Base-by-base conservation (phyloP, 1,140 invertebrate species). In the Protaetia brevitarsis region DNA sequence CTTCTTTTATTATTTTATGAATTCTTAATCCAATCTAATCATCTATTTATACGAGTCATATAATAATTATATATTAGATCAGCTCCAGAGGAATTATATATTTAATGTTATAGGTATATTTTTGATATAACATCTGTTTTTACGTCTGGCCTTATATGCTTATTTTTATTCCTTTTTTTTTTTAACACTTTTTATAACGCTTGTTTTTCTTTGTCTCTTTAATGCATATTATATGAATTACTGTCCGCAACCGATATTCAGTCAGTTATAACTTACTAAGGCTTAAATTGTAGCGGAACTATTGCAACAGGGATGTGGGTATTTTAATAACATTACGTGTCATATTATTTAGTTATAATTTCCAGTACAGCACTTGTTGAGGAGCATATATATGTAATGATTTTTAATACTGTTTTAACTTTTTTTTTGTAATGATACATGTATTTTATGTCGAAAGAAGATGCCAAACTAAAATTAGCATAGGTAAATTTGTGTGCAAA, bases 401-500 rank as follows among this genome's bases (percentile, higher is more conserved):
- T 29, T 59, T 59, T 27, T 59, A 59, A 59, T 59, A 59, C 30
- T 29, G 26, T 59, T 59, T 28, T 28, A 31, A 59, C 11, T 13
- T 28, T 28, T 59, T 59, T 59, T 31, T 59, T 59, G 7, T 19
- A 59, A 31, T 19, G 21, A 2, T 51, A 51, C 21, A 51, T 23
- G 26, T 59, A 59, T 59, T 59, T 59, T 59, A 28, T 59, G 57
- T 59, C 41, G 16, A 59, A 28, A 23, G 19, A 59, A 59, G 57
- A 59, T 59, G 57, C 57, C 57, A 59, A 59, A 59, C 57, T 59
- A 59, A 59, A 51, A 59, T 31, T 59, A 59, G 57, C 7, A 59
- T 59, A 59, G 57, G 30, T 29, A 16, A 58, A 58, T 28, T 34
- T 58, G 26, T 59, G 57, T 59, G 57, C 29, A 59, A 59, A 23